Evolutionary conservation across 2,888 invertebrate genomes (phyloP).

Genomic region (Pollenia labialis): DNA sequence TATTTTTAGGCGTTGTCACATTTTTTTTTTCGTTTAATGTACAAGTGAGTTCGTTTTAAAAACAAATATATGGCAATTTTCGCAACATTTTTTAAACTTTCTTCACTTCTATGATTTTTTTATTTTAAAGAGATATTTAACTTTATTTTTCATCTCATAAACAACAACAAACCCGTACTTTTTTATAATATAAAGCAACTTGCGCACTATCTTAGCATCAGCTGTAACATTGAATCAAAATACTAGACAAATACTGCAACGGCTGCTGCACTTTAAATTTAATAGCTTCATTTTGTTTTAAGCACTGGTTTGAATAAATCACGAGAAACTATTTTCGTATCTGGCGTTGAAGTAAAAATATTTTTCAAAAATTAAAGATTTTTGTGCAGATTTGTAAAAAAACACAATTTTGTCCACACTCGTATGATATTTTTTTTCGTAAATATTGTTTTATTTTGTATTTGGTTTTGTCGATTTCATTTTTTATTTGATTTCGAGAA

Average conservation of each 20-base stretch:
- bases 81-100: constrained; percentile 15
- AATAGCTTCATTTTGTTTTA: constrained; percentile 34
- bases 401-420: constrained; percentile 2
- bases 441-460: constrained; percentile 16
- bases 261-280: constrained; percentile 63
- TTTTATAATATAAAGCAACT: constrained; percentile 61
- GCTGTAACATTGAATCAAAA: constrained; percentile 57
- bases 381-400: neutral
- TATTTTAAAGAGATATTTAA: constrained; percentile 49
- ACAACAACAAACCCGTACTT: constrained; percentile 51
- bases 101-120: constrained; percentile 3
- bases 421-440: constrained; percentile 31
- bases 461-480: constrained; percentile 32
- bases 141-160: constrained; percentile 41
- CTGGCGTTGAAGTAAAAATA: neutral
- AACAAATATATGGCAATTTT: constrained; percentile 14
- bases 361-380: neutral
- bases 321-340: neutral
- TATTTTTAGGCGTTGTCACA: constrained; percentile 76
- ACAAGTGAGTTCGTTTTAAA: constrained; percentile 15
- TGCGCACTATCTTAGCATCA: constrained; percentile 64
- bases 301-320: constrained; percentile 40
- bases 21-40: constrained; percentile 34
- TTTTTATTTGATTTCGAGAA: neutral
- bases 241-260: constrained; percentile 63